phyloP scores from a whole-genome alignment of 2,797 vertebrate genomes.

The Phataginus tricuspis region DNA sequence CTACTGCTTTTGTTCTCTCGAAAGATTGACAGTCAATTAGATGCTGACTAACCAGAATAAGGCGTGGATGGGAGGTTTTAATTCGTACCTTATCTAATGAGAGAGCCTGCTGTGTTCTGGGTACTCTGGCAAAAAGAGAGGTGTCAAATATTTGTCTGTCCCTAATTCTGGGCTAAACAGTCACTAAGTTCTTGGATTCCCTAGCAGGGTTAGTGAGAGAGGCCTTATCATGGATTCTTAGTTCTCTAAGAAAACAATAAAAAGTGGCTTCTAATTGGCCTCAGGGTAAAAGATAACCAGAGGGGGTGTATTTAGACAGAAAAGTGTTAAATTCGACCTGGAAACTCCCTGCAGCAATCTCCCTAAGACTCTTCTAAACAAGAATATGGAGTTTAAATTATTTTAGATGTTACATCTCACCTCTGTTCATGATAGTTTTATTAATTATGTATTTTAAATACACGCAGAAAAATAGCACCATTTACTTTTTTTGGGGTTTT shows the following conservation, averaged over 20 bases:
- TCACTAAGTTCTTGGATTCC: conserved; percentile 71
- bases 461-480: neutral
- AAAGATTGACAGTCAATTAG: conserved; percentile 82
- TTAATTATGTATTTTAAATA: conserved; percentile 3
- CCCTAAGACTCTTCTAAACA: conserved; percentile 71
- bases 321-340: conserved; percentile 56
- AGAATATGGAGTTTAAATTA: conserved; percentile 47
- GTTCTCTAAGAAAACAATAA: conserved; percentile 85
- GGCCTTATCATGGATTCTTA: conserved; percentile 78
- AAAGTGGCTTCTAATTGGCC: conserved; percentile 84
- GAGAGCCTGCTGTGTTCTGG: conserved; percentile 84
- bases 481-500: neutral
- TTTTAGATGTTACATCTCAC: conserved; percentile 71
- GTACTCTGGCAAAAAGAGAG: conserved; percentile 76
- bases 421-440: neutral
- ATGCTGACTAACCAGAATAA: conserved; percentile 77
- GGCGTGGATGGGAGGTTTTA: conserved; percentile 83
- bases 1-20: conserved; percentile 81
- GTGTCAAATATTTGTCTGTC: conserved; percentile 86
- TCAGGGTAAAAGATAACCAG: conserved; percentile 75
- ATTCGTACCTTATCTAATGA: conserved; percentile 78
- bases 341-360: conserved; percentile 65
- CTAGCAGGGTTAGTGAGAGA: conserved; percentile 74
- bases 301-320: conserved; percentile 48
- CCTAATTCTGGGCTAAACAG: conserved; percentile 75